These are phyloP conservation scores for Azemiops feae DNA, from an alignment of 2,113 vertebrate species.

Conservation along the genomic window DNA sequence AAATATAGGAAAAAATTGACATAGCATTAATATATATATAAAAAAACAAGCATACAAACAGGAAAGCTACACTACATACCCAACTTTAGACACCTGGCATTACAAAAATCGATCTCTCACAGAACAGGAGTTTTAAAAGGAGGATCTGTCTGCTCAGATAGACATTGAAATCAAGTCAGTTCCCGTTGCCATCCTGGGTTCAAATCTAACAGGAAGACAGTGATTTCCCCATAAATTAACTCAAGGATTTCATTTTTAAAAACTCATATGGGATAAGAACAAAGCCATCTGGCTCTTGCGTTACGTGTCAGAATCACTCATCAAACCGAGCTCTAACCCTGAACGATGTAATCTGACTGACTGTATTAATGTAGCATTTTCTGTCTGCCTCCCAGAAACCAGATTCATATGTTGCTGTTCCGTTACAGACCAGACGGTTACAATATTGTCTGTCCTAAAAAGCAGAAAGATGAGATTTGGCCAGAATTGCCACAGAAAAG, in stretches of 20 bases:
- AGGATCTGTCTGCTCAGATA: conserved; percentile 56
- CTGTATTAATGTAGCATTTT: conserved; percentile 54
- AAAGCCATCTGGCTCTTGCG: conserved; percentile 67
- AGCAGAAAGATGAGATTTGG: not conserved
- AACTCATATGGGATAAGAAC: conserved; percentile 64
- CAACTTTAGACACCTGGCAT: not conserved
- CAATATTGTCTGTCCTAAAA: conserved; percentile 10
- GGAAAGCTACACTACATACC: not conserved
- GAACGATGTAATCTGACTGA: conserved; percentile 59
- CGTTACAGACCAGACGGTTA: conserved; percentile 37
- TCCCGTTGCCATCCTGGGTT: conserved; percentile 58
- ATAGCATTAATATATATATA: not conserved
- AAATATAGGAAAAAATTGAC: not conserved
- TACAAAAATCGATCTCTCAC: not conserved
- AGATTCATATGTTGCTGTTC: conserved; percentile 41
- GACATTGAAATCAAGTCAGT: conserved; percentile 57
- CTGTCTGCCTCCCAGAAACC: conserved; percentile 50
- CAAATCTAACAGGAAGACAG: conserved; percentile 61
- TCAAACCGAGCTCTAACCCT: conserved; percentile 42
- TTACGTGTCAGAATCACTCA: conserved; percentile 68
- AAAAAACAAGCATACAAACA: not conserved
- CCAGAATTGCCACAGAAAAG: not conserved
- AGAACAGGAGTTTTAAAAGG: conserved; percentile 9
- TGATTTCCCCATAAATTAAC: conserved; percentile 66
- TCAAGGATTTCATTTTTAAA: conserved; percentile 52